These are phyloP conservation scores for Criorhina ranunculi DNA, from an alignment of 2,888 invertebrate species.

Conservation along the genomic window DNA sequence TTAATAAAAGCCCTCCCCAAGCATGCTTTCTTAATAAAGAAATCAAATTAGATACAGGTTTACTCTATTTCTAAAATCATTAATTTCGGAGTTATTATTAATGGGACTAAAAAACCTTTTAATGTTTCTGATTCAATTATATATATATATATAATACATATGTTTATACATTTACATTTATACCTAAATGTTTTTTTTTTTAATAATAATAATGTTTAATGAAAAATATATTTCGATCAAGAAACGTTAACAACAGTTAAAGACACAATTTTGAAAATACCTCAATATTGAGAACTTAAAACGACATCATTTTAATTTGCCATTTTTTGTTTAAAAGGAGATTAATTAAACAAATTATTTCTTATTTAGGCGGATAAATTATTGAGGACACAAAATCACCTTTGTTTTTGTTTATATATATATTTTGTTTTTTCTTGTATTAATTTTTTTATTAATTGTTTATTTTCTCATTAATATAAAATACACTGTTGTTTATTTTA, in stretches of 20 bases:
- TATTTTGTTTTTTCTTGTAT: slow-evolving; percentile 51
- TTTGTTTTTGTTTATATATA: slow-evolving; percentile 47
- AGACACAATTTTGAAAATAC: slow-evolving; percentile 6
- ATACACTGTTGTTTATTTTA: slow-evolving; percentile 68
- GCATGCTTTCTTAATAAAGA: slow-evolving; percentile 81
- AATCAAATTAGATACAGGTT: slow-evolving; percentile 58
- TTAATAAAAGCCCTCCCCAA: slow-evolving; percentile 82
- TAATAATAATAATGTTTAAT: slow-evolving; percentile 21
- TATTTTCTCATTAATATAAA: slow-evolving; percentile 48
- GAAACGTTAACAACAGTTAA: neutral
- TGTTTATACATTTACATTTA: slow-evolving; percentile 18
- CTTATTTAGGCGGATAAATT: slow-evolving; percentile 35
- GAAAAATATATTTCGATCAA: slow-evolving; percentile 16
- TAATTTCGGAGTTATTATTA: slow-evolving; percentile 33
- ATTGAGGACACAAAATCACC: slow-evolving; percentile 63
- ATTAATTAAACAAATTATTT: slow-evolving; percentile 35
- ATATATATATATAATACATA: slow-evolving; percentile 12
- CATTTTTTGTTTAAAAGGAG: slow-evolving; percentile 57
- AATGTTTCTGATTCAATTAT: slow-evolving; percentile 18
- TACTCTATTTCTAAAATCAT: slow-evolving; percentile 19
- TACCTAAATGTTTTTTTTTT: neutral
- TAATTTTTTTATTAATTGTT: slow-evolving; percentile 30
- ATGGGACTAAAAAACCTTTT: neutral
- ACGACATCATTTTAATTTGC: slow-evolving; percentile 16
- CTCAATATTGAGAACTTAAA: neutral